Evolutionary conservation across 2,797 vertebrate species (phyloP).

Genomic region (Numenius phaeopus): DNA sequence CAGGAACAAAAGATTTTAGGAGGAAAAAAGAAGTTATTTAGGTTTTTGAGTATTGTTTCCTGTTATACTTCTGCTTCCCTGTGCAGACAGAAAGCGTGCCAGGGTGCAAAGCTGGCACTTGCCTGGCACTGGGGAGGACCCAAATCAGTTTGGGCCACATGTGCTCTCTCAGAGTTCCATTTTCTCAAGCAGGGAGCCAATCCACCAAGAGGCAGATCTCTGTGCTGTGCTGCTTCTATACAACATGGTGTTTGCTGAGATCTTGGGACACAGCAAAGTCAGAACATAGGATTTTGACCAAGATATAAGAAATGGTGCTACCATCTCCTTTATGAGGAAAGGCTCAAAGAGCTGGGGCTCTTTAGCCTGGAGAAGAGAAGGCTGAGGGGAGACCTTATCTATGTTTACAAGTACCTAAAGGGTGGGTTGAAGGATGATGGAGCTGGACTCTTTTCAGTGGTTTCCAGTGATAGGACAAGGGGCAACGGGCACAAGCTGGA

Average conservation of each 20-base stretch:
- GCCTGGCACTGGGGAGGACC: background rate
- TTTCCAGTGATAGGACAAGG: too few relatives aligned
- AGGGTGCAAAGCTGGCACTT: background rate
- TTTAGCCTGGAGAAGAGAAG: too few relatives aligned
- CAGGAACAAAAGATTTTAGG: conserved; percentile 68
- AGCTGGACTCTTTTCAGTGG: too few relatives aligned
- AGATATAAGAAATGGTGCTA: background rate
- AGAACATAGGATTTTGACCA: background rate
- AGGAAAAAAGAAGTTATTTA: conserved; percentile 57
- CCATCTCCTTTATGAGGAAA: too few relatives aligned
- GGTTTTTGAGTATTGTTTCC: conserved; percentile 71
- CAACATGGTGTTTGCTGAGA: background rate
- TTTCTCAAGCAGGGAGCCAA: background rate
- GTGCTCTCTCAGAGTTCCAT: background rate
- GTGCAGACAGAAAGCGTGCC: background rate
- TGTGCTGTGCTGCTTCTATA: background rate
- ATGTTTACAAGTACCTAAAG: too few relatives aligned
- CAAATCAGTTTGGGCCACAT: background rate
- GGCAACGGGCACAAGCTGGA: too few relatives aligned
- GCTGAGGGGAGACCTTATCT: too few relatives aligned
- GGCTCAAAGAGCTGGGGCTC: too few relatives aligned
- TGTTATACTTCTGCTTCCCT: background rate
- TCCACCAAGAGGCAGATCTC: background rate
- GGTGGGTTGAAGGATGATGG: too few relatives aligned
- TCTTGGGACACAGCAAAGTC: background rate